Evolutionary conservation across 1,140 invertebrate species (phyloP), one percentile per base, ranked within the genome.

Genomic region (Neodiprion virginianus): DNA sequence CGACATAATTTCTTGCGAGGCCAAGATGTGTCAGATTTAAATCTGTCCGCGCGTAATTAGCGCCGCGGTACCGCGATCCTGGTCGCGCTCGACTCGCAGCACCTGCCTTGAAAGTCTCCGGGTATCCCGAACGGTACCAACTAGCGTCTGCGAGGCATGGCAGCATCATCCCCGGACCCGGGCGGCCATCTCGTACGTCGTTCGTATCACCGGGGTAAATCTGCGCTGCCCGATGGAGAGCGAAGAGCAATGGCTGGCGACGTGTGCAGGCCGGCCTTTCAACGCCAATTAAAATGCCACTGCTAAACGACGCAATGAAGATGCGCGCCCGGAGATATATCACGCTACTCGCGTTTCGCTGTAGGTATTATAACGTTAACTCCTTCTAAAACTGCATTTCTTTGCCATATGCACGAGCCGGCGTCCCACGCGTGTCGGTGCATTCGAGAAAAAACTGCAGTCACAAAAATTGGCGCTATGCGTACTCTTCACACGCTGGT

Each of bases 31-130:
- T 87, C 85, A 81, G 83, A 87, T 88, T 88, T 88, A 88, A 88
- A 87, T 88, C 79, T 83, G 87, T 87, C 83, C 82, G 28, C 82
- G 77, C 80, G 83, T 87, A 88, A 88, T 88, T 88, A 87, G 87
- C 83, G 73, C 80, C 81, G 69, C 76, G 78, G 75, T 76, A 72
- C 48, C 75, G 79, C 74, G 74, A 79, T 77, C 79, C 79, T 83
- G 83, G 87, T 87, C 79, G 83, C 86, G 87, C 85, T 88, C 82
- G 61, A 82, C 75, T 87, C 86, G 83, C 82, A 85, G 86, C 87
- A 88, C 87, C 87, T 88, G 87, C 77, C 81, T 73, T 75, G 68
- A 76, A 67, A 78, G 73, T 74, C 75, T 76, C 65, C 47, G 21
- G 21, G 68, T 23, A 14, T 23, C 68, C 68, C 68, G 53, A 17